These are phyloP conservation scores for Labrus mixtus DNA, from an alignment of 2,113 vertebrate species.

Conservation along the genomic window DNA sequence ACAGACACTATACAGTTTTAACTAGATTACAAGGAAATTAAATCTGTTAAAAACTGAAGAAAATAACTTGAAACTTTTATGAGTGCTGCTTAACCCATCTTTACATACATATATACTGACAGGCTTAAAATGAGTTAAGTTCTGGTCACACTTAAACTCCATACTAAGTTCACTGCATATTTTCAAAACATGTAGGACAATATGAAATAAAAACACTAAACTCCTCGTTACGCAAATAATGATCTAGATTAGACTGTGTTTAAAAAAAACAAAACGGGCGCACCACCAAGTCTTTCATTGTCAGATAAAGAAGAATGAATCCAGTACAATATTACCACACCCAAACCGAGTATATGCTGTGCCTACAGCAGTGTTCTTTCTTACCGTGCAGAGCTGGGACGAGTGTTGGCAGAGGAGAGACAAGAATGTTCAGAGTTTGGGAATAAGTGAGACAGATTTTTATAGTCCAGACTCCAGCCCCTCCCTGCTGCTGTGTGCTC, in stretches of 20 bases:
- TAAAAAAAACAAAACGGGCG: too few relatives aligned
- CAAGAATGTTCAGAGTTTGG: slow-evolving; percentile 47
- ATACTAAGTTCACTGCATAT: neutral
- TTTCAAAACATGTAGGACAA: neutral
- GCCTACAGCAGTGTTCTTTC: slow-evolving; percentile 20
- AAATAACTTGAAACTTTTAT: too few relatives aligned
- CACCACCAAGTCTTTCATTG: neutral
- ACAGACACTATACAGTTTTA: neutral
- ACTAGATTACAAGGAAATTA: neutral
- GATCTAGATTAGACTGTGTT: too few relatives aligned
- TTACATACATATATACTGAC: too few relatives aligned
- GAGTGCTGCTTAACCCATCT: too few relatives aligned
- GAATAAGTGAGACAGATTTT: slow-evolving; percentile 27
- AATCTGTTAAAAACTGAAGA: neutral
- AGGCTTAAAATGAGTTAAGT: too few relatives aligned
- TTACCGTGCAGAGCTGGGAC: slow-evolving; percentile 62
- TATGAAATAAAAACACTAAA: neutral
- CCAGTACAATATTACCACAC: neutral
- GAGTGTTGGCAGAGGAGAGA: neutral
- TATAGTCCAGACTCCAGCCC: slow-evolving; percentile 71
- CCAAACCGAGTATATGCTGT: neutral
- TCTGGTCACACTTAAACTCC: too few relatives aligned
- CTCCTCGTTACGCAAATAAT: too few relatives aligned
- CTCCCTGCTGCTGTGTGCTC: slow-evolving; percentile 56
- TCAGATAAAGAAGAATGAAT: neutral